Conservation (phyloP, 1,140 invertebrate genomes). For the Trachymyrmex cornetzi region DNA sequence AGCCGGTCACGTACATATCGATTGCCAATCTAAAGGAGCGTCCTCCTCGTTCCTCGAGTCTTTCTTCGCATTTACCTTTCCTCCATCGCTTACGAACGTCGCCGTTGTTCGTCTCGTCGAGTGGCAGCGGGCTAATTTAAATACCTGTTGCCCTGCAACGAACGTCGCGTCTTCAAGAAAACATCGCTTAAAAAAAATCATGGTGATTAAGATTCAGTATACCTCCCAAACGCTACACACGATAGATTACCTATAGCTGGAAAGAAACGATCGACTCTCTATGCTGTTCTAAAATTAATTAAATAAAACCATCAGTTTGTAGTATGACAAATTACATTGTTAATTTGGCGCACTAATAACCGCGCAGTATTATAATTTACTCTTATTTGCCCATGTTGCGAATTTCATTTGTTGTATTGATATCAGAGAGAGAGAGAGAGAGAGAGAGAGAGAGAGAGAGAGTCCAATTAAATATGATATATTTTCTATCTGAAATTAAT, state of each 20-base stretch:
- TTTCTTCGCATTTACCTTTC: slow-evolving; percentile 44
- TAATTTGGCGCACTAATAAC: too few relatives aligned
- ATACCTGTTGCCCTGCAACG: slow-evolving; percentile 75
- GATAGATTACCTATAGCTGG: background rate
- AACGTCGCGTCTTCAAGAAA: background rate
- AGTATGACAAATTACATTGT: too few relatives aligned
- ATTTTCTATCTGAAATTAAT: background rate
- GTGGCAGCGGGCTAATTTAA: slow-evolving; percentile 69
- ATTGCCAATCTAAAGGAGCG: slow-evolving; percentile 44
- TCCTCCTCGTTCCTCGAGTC: slow-evolving; percentile 14
- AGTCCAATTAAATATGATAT: too few relatives aligned
- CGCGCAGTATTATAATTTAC: too few relatives aligned
- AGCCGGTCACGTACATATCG: slow-evolving; percentile 73
- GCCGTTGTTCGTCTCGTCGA: slow-evolving; percentile 62
- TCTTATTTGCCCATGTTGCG: too few relatives aligned
- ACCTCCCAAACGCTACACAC: background rate
- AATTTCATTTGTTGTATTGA: too few relatives aligned
- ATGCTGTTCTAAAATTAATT: background rate
- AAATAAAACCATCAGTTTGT: too few relatives aligned
- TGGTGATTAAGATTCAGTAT: slow-evolving; percentile 24
- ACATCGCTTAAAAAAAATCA: slow-evolving; percentile 22
- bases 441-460: too few relatives aligned
- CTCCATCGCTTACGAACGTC: slow-evolving; percentile 6
- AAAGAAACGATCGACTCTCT: background rate
- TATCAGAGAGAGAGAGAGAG: too few relatives aligned